phyloP scores from a whole-genome alignment of 1,140 invertebrate genomes.

The Helicoverpa zea region DNA sequence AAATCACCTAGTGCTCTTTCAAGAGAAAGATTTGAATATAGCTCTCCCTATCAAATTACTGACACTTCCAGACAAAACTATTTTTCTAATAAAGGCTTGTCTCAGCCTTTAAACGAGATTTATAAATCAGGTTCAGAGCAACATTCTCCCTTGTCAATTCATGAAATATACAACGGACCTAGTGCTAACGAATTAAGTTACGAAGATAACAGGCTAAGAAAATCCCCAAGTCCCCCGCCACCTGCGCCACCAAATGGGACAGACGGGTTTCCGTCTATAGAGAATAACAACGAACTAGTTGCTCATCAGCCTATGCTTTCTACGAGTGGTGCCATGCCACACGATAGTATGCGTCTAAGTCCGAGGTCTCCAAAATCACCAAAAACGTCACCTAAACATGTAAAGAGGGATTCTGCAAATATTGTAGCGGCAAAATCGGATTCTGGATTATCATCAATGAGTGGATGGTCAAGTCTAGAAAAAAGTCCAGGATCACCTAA shows the following conservation, averaged over 20 bases:
- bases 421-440: slow-evolving; percentile 92
- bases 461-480: slow-evolving; percentile 93
- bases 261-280: slow-evolving; percentile 79
- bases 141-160: slow-evolving; percentile 88
- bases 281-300: slow-evolving; percentile 73
- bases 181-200: slow-evolving; percentile 86
- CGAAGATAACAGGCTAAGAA: slow-evolving; percentile 85
- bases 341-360: slow-evolving; percentile 88
- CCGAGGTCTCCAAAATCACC: slow-evolving; percentile 92
- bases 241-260: slow-evolving; percentile 90
- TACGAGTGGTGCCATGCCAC: slow-evolving; percentile 67
- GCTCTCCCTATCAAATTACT: slow-evolving; percentile 74
- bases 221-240: slow-evolving; percentile 91
- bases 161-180: slow-evolving; percentile 89
- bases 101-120: slow-evolving; percentile 73
- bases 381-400: slow-evolving; percentile 91
- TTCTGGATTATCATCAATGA: slow-evolving; percentile 94
- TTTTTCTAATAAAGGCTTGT: slow-evolving; percentile 72
- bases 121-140: slow-evolving; percentile 84
- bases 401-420: slow-evolving; percentile 88
- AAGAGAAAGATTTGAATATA: slow-evolving; percentile 84
- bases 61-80: slow-evolving; percentile 75
- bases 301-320: slow-evolving; percentile 72
- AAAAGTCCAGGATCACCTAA: slow-evolving; percentile 93
- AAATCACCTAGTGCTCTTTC: slow-evolving; percentile 85